These are phyloP conservation scores for Sabellastarte sp. DNA, from an alignment of 2,888 invertebrate genomes.

Conservation along the genomic window DNA sequence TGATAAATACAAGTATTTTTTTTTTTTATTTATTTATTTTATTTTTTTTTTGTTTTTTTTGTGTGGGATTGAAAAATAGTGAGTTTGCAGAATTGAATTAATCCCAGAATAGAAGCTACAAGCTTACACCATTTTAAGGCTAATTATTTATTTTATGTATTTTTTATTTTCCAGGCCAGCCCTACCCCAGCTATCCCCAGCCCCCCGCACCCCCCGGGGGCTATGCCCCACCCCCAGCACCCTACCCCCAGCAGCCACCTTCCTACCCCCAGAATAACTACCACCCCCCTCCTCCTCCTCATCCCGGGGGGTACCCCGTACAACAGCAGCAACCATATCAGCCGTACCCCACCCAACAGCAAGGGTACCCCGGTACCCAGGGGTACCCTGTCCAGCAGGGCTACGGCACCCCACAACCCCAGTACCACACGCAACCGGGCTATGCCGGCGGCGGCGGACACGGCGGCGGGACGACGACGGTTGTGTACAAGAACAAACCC, in stretches of 20 bases:
- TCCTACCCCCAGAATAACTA: background rate
- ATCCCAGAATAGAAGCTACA: no score
- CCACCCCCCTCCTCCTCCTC: background rate
- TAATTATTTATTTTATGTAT: no score
- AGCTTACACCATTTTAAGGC: no score
- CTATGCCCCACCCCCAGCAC: conserved; percentile 6
- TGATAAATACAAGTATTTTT: no score
- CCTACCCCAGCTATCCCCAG: conserved; percentile 3
- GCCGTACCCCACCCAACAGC: conserved; percentile 5
- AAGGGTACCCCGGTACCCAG: background rate
- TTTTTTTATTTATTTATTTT: no score
- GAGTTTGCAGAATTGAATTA: no score
- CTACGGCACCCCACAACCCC: conserved; percentile 1
- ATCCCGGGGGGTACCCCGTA: background rate
- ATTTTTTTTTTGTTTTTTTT: no score
- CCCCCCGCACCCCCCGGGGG: background rate
- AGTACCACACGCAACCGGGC: background rate
- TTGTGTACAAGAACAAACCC: conserved; percentile 7
- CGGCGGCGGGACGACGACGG: conserved; percentile 4
- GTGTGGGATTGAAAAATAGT: no score
- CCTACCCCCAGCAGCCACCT: background rate
- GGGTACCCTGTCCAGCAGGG: conserved; percentile 1
- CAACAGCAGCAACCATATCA: conserved; percentile 2
- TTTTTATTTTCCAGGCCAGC: no score
- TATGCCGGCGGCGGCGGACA: background rate